Percentiles rank a stretch among this genome's conserved stretches.
These are phyloP conservation scores for Cancer borealis DNA, from an alignment of 2,888 invertebrate genomes.

Conservation along the genomic window DNA sequence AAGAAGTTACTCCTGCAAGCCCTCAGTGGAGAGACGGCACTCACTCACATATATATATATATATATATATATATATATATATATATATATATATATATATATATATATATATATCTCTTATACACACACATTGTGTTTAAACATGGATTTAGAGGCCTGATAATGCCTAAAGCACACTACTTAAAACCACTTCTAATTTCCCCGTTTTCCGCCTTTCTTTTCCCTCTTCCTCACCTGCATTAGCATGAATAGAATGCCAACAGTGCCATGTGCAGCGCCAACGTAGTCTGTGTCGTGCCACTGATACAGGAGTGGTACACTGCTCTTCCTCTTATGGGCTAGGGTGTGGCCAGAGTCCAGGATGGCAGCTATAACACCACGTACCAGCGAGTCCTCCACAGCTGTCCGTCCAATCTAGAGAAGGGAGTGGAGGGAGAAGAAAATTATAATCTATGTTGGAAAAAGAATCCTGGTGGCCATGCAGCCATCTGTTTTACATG, in stretches of 20 bases:
- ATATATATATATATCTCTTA: too few species aligned
- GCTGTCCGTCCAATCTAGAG: neutral
- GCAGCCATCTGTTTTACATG: neutral
- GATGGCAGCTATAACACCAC: slow-evolving; percentile 83
- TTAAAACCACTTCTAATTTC: neutral
- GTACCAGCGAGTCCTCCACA: slow-evolving; percentile 80
- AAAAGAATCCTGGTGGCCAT: neutral
- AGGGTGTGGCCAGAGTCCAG: slow-evolving; percentile 84
- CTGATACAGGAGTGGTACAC: slow-evolving; percentile 87
- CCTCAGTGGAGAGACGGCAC: too few species aligned
- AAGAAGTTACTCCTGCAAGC: neutral
- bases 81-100: too few species aligned
- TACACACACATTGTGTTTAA: too few species aligned
- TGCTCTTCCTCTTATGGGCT: slow-evolving; percentile 82
- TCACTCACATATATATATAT: too few species aligned
- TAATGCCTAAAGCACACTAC: too few species aligned
- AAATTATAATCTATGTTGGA: neutral
- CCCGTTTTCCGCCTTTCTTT: neutral
- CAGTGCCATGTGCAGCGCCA: slow-evolving; percentile 93
- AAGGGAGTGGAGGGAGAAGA: neutral
- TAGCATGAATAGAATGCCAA: slow-evolving; percentile 91
- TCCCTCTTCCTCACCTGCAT: slow-evolving; percentile 84
- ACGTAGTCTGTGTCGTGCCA: slow-evolving; percentile 93
- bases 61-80: too few species aligned
- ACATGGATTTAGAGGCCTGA: too few species aligned